Evolutionary conservation across 2,113 vertebrate genomes (phyloP).

Genomic region (Ophthalmolycus amberensis): DNA sequence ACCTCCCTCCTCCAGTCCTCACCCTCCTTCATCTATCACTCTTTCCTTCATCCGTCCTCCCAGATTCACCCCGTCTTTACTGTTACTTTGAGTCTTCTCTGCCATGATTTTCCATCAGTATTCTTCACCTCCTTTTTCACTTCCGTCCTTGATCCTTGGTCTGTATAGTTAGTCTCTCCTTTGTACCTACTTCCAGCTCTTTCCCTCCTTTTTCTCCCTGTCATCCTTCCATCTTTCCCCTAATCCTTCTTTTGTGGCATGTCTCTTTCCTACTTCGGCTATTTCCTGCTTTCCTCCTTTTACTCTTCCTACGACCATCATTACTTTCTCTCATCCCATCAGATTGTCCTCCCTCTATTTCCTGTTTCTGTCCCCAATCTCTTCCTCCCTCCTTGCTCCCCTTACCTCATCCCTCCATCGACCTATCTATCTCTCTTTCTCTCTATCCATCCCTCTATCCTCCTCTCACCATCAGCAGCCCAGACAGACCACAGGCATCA

Average conservation of each 20-base stretch:
- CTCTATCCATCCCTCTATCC: background rate
- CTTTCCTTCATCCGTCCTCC: background rate
- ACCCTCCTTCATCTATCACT: slow-evolving; percentile 1
- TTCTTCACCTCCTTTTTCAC: background rate
- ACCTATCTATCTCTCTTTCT: no score
- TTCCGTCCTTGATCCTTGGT: background rate
- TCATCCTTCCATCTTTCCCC: background rate
- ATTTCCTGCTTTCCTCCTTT: background rate
- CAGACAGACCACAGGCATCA: slow-evolving; percentile 57
- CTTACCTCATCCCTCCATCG: background rate
- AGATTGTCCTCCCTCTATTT: background rate
- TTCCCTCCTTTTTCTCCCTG: background rate
- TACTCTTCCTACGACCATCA: background rate
- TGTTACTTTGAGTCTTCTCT: no score
- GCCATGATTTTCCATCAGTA: background rate
- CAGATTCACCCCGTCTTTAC: background rate
- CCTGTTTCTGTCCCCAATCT: background rate
- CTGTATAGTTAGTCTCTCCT: background rate
- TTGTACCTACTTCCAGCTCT: background rate
- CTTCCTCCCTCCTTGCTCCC: background rate
- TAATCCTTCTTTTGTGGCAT: background rate
- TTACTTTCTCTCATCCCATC: no score
- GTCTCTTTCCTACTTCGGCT: background rate
- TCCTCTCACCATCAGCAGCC: slow-evolving; percentile 30
- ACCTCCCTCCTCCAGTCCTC: background rate